Evolutionary conservation across 2,113 vertebrate species (phyloP).

Genomic region (Zosterops hypoxanthus): DNA sequence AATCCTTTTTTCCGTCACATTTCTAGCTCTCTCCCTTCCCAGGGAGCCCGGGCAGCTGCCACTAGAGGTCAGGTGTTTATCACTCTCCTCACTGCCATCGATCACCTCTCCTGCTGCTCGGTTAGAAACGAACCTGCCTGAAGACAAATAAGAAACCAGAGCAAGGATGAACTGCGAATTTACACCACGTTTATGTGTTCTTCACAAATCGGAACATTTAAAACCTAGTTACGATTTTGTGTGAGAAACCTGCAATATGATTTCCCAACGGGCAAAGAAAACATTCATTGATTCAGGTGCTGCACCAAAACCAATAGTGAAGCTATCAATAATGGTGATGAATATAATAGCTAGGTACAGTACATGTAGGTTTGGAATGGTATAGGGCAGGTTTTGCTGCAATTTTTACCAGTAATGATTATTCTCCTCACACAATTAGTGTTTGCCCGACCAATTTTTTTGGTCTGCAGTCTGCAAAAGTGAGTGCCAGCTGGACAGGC

Average conservation of each 20-base stretch:
- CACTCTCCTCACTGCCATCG: neutral
- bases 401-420: neutral
- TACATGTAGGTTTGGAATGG: neutral
- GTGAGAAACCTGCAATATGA: neutral
- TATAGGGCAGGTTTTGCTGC: neutral
- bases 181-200: neutral
- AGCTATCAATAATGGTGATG: neutral
- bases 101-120: neutral
- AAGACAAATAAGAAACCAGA: neutral
- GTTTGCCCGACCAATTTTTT: neutral
- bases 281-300: neutral
- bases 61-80: slow-evolving; percentile 59
- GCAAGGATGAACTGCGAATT: neutral
- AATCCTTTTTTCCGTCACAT: rapidly evolving
- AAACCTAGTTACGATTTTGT: neutral
- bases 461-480: neutral
- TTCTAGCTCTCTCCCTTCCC: neutral
- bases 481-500: neutral
- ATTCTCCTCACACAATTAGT: neutral
- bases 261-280: neutral
- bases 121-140: neutral
- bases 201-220: neutral
- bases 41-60: neutral
- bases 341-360: neutral
- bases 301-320: neutral